Percentiles rank a stretch among this genome's conserved stretches.
These are phyloP conservation scores for Argyresthia albistria DNA, from an alignment of 2,888 invertebrate species.

Conservation along the genomic window DNA sequence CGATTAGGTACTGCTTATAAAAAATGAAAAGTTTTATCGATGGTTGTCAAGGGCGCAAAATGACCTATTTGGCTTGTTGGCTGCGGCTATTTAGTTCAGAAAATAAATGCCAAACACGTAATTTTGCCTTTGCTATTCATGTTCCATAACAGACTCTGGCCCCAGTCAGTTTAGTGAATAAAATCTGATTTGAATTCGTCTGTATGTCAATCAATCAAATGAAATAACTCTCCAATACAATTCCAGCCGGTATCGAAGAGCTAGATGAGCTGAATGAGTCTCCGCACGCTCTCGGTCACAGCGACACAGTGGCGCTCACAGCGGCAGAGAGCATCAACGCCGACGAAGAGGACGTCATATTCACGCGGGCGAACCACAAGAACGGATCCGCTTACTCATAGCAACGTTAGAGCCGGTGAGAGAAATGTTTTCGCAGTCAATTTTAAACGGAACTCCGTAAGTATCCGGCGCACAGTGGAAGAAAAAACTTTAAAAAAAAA, in stretches of 20 bases:
- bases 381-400: slow-evolving; percentile 52
- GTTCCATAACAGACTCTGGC: too few species aligned
- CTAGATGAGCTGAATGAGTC: slow-evolving; percentile 93
- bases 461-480: too few species aligned
- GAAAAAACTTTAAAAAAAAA: background rate
- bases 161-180: too few species aligned
- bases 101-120: too few species aligned
- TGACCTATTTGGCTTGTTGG: too few species aligned
- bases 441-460: background rate
- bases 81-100: too few species aligned
- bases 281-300: slow-evolving; percentile 84
- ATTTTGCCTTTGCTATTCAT: too few species aligned
- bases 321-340: slow-evolving; percentile 45
- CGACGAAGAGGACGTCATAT: slow-evolving; percentile 65
- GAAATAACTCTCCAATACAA: background rate
- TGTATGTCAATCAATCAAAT: too few species aligned
- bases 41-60: too few species aligned
- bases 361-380: slow-evolving; percentile 42
- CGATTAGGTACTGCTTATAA: too few species aligned
- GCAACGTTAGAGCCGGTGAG: slow-evolving; percentile 18
- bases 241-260: slow-evolving; percentile 79
- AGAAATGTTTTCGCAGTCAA: background rate
- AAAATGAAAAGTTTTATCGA: too few species aligned
- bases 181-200: too few species aligned
- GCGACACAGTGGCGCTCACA: slow-evolving; percentile 55